Evolutionary conservation across 2,797 vertebrate genomes (phyloP).

Genomic region (Sylvilagus floridanus): DNA sequence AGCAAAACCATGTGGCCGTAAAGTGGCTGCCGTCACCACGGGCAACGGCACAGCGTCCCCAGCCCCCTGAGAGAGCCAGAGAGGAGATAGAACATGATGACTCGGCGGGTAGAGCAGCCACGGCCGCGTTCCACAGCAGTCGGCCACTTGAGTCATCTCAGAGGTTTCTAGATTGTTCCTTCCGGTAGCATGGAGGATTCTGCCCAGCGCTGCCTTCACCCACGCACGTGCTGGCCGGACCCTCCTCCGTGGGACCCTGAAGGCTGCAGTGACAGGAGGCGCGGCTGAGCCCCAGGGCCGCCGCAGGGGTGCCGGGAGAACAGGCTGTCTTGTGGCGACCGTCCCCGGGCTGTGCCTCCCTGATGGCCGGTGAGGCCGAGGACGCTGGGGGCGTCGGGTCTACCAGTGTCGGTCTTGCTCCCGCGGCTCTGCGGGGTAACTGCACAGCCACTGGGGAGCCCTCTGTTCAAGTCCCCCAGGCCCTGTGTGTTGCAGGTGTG

Average conservation of each 20-base stretch:
- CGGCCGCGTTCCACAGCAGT: neutral
- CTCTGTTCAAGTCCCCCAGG: neutral
- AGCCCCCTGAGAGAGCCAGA: neutral
- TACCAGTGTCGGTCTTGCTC: fast-evolving
- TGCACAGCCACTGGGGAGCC: neutral
- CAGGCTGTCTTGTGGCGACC: neutral
- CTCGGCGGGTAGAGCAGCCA: neutral
- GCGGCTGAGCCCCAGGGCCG: no score
- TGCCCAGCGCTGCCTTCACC: neutral
- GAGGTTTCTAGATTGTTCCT: neutral
- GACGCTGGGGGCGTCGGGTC: neutral
- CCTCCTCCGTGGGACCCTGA: no score
- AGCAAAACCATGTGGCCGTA: fast-evolving
- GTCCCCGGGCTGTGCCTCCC: neutral
- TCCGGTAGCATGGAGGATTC: fast-evolving
- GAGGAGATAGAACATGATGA: neutral
- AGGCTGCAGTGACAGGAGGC: no score
- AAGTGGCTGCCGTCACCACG: no score
- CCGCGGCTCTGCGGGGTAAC: neutral
- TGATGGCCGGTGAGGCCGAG: neutral
- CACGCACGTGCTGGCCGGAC: neutral
- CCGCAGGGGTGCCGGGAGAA: neutral
- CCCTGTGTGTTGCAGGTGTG: neutral
- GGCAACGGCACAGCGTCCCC: fast-evolving
- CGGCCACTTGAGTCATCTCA: neutral